Base-by-base conservation (phyloP, 2,797 vertebrate species). In the Antennarius maculatus region DNA sequence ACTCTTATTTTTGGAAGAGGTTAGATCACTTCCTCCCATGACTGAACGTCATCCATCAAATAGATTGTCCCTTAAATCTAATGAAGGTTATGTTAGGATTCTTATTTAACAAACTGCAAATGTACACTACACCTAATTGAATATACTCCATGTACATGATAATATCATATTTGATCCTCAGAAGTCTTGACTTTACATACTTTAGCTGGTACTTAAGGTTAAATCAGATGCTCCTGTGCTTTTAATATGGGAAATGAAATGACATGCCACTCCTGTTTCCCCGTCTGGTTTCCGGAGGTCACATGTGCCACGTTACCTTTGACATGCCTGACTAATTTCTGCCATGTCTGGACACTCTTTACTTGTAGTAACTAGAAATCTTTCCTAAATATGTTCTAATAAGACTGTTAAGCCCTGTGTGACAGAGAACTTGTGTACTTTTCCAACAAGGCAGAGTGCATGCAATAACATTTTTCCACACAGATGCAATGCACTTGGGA, bases 401-500 rank as follows among this genome's bases (percentile, higher is more conserved):
- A 80, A 85, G 59, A 41, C 74, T 3, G 27, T 70, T 85, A 84
- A 88, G 79, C 81, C 76, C 61, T 67, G 39, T 65, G 73, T 84
- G 85, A 87, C 83, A 77, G 78, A 69, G 77, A 86, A 81, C 66
- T 77, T 88, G 84, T 88, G 79, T 86, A 82, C 81, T 89, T 89
- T 89, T 91, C 88, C 79, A 83, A 80, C 59, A 60, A 77, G 74
- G 76, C 82, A 23, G 60, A 80, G 74, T 5, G 34, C 82, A 74
- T 84, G 85, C 82, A 86, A 82, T 86, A 81, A 85, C 81, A 88
- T 90, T 90, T 88, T 90, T 89, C 83, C 87, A 67, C 64, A 53
- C 83, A 82, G 86, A 88, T 89, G 87, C 88, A 88, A 85, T 86
- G 78, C 86, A 77, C 89, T 90, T 67, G 78, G 84, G 86, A 90